Percentiles rank a stretch among this genome's conserved stretches.
Evolutionary conservation across 92 coral and sea anemone species (phyloP).

Genomic region (Pocillopora grandis): DNA sequence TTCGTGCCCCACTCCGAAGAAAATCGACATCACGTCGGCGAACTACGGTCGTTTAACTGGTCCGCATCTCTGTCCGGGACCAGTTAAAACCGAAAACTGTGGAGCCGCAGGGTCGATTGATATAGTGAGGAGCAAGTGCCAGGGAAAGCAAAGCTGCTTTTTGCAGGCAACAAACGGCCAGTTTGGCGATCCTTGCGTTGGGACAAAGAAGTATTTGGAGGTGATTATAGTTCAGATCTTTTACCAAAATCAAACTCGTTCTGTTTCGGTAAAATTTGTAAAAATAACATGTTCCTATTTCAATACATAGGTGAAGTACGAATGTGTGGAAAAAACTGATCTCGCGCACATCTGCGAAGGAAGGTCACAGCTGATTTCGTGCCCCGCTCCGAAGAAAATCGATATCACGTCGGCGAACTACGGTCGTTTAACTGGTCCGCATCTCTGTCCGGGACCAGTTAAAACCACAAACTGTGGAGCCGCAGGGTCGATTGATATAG

Average conservation of each 20-base stretch:
- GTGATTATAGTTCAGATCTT: too few relatives aligned
- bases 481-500: conserved; percentile 16
- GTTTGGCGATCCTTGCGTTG: background rate
- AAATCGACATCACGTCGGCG: conserved; percentile 19
- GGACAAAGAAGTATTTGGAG: background rate
- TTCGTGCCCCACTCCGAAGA: background rate
- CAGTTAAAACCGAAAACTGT: conserved; percentile 18
- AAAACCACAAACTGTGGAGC: conserved; percentile 34
- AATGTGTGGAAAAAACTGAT: background rate
- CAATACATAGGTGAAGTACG: background rate
- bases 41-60: conserved; percentile 28
- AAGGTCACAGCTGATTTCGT: background rate
- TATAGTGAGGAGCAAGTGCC: conserved; percentile 25
- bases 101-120: conserved; percentile 22
- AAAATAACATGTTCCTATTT: too few relatives aligned
- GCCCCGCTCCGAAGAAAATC: conserved; percentile 2
- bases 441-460: conserved; percentile 11
- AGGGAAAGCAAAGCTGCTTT: conserved; percentile 3
- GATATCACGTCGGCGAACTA: conserved; percentile 24
- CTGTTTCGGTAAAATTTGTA: too few relatives aligned
- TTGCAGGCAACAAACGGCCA: background rate
- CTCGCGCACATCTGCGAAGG: conserved; percentile 23
- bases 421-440: conserved; percentile 25
- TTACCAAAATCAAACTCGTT: too few relatives aligned
- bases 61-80: conserved; percentile 12